Evolutionary conservation across 2,113 vertebrate genomes (phyloP), one percentile per base, ranked within the genome.

Genomic region (Noctilio leporinus): DNA sequence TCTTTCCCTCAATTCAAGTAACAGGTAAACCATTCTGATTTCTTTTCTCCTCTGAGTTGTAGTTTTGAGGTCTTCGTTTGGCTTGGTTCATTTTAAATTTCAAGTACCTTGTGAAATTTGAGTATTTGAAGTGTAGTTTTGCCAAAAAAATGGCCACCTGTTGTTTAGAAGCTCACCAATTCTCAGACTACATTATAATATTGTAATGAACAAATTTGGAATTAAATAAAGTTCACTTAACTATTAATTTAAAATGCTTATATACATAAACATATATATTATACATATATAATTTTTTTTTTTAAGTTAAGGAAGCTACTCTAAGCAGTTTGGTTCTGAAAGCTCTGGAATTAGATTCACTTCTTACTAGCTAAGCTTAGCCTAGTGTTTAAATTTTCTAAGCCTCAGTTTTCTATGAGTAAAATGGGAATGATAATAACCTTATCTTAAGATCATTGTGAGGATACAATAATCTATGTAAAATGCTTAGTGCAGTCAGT

Each of bases 21-120:
- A 96, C 96, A 98, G 98, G 98, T 98, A 98, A 97, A 91, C 7
- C 7, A 30, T 84, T 72, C 95, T 86, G 78, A 64, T 78, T 73
- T 84, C 67, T 94, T 94, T 96, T n/a, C 19, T 95, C 14, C 38
- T 87, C 2, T 38, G 40, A 16, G 4, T 10, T 95, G 97, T 95
- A 88, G 49, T 83, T 85, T 90, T 47, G 30, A 64, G 35, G 57
- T 33, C 33, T 92, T 85, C 0, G 2, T 16, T 43, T 6, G 26
- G 35, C n/a, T 20, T 73, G 43, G 12, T 53, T 93, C 53, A 49
- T 76, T 65, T 86, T 81, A 77, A 77, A 93, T 86, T 73, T 91
- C 19, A 35, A 70, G 70, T 38, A n/a, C 76, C 24, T 30, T 77
- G 6, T 35, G n/a, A 92, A 82, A 76, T 75, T 45, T 89, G 72